Evolutionary conservation across 2,888 invertebrate genomes (phyloP).

Genomic region (Tetheella fluctuosa): DNA sequence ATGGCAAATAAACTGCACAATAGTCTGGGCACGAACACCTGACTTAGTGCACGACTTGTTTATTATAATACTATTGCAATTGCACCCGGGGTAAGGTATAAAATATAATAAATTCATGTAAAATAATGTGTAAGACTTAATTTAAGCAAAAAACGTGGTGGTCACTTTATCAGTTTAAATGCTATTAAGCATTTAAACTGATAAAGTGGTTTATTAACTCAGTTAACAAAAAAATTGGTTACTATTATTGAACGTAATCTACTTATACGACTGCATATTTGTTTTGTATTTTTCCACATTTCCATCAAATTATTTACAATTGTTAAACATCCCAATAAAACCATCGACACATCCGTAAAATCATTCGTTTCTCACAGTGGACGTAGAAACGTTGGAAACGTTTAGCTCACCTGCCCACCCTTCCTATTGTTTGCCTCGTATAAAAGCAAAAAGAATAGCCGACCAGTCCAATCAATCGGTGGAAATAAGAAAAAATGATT

Average conservation of each 20-base stretch:
- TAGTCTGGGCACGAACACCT: slow-evolving; percentile 70
- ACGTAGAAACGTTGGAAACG: slow-evolving; percentile 36
- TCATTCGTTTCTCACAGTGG: slow-evolving; percentile 4
- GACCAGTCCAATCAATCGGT: slow-evolving; percentile 72
- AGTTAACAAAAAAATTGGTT: too few species aligned
- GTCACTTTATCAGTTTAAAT: too few species aligned
- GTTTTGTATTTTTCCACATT: too few species aligned
- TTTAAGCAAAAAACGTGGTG: too few species aligned
- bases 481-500: slow-evolving; percentile 75
- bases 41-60: slow-evolving; percentile 63
- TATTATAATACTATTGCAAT: slow-evolving; percentile 40
- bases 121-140: background rate
- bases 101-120: slow-evolving; percentile 20
- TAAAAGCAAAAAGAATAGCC: slow-evolving; percentile 63
- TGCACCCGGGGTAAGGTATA: slow-evolving; percentile 26
- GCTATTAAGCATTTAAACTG: too few species aligned
- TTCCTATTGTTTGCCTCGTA: slow-evolving; percentile 56
- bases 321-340: slow-evolving; percentile 10
- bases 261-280: too few species aligned
- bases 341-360: background rate
- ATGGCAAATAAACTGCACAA: slow-evolving; percentile 57
- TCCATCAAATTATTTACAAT: too few species aligned
- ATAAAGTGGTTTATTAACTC: too few species aligned
- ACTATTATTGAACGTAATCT: too few species aligned
- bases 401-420: slow-evolving; percentile 63